Percentiles rank a stretch among this genome's conserved stretches.
These are phyloP conservation scores for Platypus cylindrus DNA, from an alignment of 2,888 invertebrate species.

Conservation along the genomic window DNA sequence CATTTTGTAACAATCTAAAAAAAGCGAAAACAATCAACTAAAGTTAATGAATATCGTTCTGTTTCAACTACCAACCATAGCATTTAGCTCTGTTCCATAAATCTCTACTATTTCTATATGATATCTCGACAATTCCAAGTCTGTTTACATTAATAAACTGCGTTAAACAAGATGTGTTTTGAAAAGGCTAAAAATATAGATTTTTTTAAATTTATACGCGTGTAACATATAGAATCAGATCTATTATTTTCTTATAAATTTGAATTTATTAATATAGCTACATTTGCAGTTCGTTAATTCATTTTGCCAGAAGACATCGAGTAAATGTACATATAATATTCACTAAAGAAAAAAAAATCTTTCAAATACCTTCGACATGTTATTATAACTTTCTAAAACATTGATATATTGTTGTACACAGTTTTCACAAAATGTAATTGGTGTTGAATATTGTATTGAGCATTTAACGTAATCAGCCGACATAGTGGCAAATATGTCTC, in stretches of 20 bases:
- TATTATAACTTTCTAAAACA: slow-evolving; percentile 40
- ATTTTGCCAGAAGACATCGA: not conserved
- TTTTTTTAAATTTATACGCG: too few relatives aligned
- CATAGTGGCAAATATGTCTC: slow-evolving; percentile 38
- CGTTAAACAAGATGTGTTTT: slow-evolving; percentile 44
- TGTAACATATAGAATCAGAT: too few relatives aligned
- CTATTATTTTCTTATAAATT: too few relatives aligned
- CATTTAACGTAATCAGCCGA: slow-evolving; percentile 48
- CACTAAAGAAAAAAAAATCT: not conserved
- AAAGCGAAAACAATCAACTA: slow-evolving; percentile 1
- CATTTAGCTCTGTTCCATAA: slow-evolving; percentile 53
- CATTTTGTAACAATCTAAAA: slow-evolving; percentile 44
- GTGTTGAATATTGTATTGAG: slow-evolving; percentile 46
- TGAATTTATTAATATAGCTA: not conserved
- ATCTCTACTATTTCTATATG: slow-evolving; percentile 41
- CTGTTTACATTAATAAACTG: slow-evolving; percentile 48
- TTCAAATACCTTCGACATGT: slow-evolving; percentile 35
- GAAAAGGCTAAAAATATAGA: slow-evolving; percentile 22
- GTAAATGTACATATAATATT: not conserved
- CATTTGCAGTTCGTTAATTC: not conserved
- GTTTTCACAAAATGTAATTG: slow-evolving; percentile 46
- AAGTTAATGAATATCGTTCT: not conserved
- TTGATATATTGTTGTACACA: slow-evolving; percentile 44
- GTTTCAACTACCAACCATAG: slow-evolving; percentile 35
- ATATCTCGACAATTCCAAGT: slow-evolving; percentile 45